These are phyloP conservation scores for Baryphthengus martii DNA, from an alignment of 2,113 vertebrate genomes.

Conservation along the genomic window DNA sequence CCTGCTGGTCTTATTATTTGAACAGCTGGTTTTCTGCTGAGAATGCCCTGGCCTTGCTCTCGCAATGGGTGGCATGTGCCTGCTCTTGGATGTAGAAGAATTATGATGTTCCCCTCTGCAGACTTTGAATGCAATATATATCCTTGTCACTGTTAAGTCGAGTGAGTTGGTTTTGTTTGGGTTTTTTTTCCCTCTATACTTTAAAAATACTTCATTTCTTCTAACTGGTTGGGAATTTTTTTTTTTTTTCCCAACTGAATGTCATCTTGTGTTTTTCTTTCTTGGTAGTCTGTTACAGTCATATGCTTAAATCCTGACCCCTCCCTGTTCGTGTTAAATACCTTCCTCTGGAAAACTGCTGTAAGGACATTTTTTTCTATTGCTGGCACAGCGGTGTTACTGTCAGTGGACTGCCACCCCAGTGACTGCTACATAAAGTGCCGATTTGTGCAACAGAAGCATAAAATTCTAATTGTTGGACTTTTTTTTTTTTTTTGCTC, in stretches of 20 bases:
- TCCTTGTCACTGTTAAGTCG: not conserved
- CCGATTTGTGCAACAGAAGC: not conserved
- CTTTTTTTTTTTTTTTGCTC: not conserved
- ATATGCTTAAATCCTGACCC: not conserved
- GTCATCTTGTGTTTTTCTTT: not conserved
- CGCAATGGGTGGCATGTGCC: rapidly evolving
- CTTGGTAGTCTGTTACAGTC: not conserved
- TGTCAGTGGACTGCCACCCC: not conserved
- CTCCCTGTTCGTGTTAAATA: conserved; percentile 26
- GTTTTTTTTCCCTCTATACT: not conserved
- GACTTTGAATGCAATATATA: not conserved
- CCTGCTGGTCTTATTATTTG: not conserved
- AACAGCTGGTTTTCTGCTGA: conserved; percentile 10
- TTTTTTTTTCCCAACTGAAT: not conserved
- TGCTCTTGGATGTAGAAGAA: not conserved
- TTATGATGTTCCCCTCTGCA: not conserved
- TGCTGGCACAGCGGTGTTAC: conserved; percentile 23
- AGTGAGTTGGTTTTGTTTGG: too few species aligned
- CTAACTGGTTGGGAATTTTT: not conserved
- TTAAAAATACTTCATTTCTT: not conserved
- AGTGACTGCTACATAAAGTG: not conserved
- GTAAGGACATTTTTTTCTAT: conserved; percentile 32
- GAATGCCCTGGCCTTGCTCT: not conserved
- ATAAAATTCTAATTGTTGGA: not conserved
- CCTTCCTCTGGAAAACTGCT: conserved; percentile 46